phyloP scores from a whole-genome alignment of 2,113 vertebrate species.

The Atractosteus spatula region DNA sequence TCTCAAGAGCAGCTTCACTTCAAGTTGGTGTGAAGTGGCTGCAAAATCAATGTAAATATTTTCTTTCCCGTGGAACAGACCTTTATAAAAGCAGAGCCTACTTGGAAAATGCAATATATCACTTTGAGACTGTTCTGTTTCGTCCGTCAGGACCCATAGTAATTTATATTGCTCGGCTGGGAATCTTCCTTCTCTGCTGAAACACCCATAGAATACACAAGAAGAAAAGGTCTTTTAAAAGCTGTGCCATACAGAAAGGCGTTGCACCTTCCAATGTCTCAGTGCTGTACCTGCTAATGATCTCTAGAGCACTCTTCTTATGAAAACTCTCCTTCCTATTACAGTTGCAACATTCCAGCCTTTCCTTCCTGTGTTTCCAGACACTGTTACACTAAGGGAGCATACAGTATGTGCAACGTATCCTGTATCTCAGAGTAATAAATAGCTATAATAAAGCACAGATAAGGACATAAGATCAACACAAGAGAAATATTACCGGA shows the following conservation, averaged over 20 bases:
- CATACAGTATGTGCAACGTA: not conserved
- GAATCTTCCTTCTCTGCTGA: slow-evolving; percentile 6
- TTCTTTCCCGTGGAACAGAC: slow-evolving; percentile 22
- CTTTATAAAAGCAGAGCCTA: slow-evolving; percentile 9
- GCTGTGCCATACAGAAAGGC: too few species aligned
- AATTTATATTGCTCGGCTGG: slow-evolving; percentile 8
- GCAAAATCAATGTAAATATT: slow-evolving; percentile 31
- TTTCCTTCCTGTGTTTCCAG: too few species aligned
- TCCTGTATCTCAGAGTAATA: not conserved
- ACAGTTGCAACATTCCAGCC: too few species aligned
- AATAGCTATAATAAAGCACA: not conserved
- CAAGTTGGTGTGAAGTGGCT: slow-evolving; percentile 16
- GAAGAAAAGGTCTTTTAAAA: too few species aligned
- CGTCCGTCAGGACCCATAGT: not conserved
- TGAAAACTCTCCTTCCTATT: too few species aligned
- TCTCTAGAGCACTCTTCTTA: too few species aligned
- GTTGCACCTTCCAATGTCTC: too few species aligned
- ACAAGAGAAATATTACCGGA: not conserved
- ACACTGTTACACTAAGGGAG: too few species aligned
- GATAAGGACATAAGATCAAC: not conserved
- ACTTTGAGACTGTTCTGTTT: not conserved
- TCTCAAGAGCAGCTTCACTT: not conserved
- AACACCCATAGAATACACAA: not conserved
- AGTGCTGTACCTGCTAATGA: too few species aligned
- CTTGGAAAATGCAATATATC: slow-evolving; percentile 27